Evolutionary conservation across 2,797 vertebrate genomes (phyloP), one percentile per base, ranked within the genome.

Genomic region (Phyllotis vaccarum): DNA sequence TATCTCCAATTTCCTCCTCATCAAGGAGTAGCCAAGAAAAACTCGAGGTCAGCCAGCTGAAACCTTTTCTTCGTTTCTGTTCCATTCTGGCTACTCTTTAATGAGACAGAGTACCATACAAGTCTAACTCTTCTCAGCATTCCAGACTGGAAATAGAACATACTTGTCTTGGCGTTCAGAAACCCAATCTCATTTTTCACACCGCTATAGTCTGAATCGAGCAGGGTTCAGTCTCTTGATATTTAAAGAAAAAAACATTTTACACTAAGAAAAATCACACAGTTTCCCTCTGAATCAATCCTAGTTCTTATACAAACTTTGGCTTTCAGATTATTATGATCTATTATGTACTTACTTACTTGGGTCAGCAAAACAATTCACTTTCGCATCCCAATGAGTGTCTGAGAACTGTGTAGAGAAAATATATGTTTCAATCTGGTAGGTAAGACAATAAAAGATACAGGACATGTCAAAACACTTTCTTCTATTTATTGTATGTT

Each of bases 1-100:
- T 85, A 91, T 83, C 89, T 91, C 89, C 78, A 79, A 89, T 89
- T 96, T 88, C 78, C 54, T 94, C 85, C 52, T 85, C 60, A 82
- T 70, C 62, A 83, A 95, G 13, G 11, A 87, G 72, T 79, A 90
- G 91, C 87, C 83, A 95, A 88, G 62, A 83, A 93, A 95, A 83
- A 88, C 70, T 78, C 91, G 78, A 86, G 12, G 21, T 31, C 56
- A 80, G 72, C 64, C 86, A 92, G n/a, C 86, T 64, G 70, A 91
- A 72, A 82, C 24, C 31, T 85, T 94, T 68, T 46, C 19, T 72
- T 75, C 16, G 24, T 74, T 94, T 92, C 80, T 74, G 34, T 56
- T 86, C 14, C 27, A 56, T 17, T 94, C 34, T 91, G 37, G 54
- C 31, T 86, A 13, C 64, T 34, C 22, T 37, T 31, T 90, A 76